Percentiles rank a stretch among this genome's conserved stretches.
phyloP scores from a whole-genome alignment of 2,113 vertebrate genomes.

The Rhea americana region DNA sequence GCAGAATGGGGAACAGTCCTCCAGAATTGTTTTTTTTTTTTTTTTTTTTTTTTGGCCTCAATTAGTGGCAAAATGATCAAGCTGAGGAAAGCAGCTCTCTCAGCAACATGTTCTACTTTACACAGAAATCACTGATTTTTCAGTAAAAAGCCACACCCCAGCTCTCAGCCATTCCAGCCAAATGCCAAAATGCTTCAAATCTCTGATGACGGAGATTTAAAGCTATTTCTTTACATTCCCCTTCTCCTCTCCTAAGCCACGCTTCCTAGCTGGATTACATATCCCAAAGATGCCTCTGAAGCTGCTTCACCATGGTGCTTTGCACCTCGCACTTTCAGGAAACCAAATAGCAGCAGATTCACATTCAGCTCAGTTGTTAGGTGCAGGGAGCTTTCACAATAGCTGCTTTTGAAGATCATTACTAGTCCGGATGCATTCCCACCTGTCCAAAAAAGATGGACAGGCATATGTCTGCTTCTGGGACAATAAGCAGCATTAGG shows the following conservation, averaged over 20 bases:
- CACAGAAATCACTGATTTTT: not conserved
- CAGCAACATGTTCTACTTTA: not conserved
- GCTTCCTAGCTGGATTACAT: not conserved
- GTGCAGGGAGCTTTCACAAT: not conserved
- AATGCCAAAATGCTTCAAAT: not conserved
- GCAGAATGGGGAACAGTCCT: not conserved
- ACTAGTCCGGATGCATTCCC: not conserved
- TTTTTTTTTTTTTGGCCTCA: not conserved
- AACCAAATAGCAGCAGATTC: not conserved
- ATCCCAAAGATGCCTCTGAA: not conserved
- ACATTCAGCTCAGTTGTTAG: not conserved
- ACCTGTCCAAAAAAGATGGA: not conserved
- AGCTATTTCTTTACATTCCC: conserved; percentile 5
- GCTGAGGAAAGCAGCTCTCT: not conserved
- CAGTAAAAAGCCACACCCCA: not conserved
- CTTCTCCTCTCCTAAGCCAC: not conserved
- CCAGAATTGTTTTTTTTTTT: not conserved
- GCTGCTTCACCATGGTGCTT: not conserved
- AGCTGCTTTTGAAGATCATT: not conserved
- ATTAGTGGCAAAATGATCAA: not conserved
- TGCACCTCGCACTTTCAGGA: not conserved
- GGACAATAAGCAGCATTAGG: not conserved
- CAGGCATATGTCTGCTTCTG: not conserved
- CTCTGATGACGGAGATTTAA: not conserved
- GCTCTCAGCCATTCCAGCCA: not conserved